These are phyloP conservation scores for Trachymyrmex septentrionalis DNA, from an alignment of 1,140 invertebrate species.

Conservation along the genomic window DNA sequence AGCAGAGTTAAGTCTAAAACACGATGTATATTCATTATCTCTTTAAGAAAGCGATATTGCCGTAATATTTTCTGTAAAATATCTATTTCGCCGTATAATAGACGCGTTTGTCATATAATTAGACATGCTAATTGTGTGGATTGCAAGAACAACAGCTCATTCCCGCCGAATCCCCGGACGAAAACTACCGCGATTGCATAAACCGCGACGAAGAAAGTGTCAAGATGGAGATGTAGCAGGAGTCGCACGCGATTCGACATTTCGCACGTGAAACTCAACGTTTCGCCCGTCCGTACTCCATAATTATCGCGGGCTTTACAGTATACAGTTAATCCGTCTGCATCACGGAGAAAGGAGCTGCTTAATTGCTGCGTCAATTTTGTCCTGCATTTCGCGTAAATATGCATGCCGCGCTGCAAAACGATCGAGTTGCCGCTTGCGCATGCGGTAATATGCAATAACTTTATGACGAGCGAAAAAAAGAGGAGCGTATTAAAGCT, in stretches of 20 bases:
- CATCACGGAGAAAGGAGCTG: constrained; percentile 41
- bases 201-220: constrained; percentile 43
- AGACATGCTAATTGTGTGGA: constrained; percentile 15
- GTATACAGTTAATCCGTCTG: constrained; percentile 41
- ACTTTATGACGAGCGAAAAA: constrained; percentile 45
- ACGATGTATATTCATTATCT: not conserved
- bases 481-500: constrained; percentile 21
- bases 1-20: not conserved
- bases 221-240: constrained; percentile 16
- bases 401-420: constrained; percentile 29
- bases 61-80: not conserved
- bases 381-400: constrained; percentile 35
- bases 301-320: constrained; percentile 46
- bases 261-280: constrained; percentile 37
- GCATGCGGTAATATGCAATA: constrained; percentile 22
- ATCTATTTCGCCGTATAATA: not conserved
- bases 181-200: constrained; percentile 37
- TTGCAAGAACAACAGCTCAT: constrained; percentile 26
- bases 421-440: not conserved
- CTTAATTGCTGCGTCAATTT: constrained; percentile 52
- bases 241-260: constrained; percentile 36
- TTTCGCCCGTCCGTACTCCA: constrained; percentile 10
- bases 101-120: constrained; percentile 10
- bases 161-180: not conserved
- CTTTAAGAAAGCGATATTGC: not conserved